Conservation (phyloP, 1,140 invertebrate genomes). For the Orchestia grillus region DNA sequence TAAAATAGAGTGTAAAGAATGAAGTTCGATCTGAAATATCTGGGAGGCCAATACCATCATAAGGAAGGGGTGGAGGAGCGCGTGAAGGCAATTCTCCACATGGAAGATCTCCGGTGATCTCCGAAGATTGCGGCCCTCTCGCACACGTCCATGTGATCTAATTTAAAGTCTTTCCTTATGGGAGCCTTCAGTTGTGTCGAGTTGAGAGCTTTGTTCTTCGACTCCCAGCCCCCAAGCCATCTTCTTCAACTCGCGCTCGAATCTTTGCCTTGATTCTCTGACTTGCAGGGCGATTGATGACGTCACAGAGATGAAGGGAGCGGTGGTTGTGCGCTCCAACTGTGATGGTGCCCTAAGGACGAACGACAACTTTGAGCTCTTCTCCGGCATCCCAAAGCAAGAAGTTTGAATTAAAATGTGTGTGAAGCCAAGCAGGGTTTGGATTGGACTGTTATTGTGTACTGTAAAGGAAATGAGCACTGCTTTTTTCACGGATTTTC, state of each 20-base stretch:
- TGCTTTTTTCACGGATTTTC: too few species aligned
- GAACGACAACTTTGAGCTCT: too few species aligned
- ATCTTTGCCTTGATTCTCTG: background rate
- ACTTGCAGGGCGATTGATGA: background rate
- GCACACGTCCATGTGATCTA: background rate
- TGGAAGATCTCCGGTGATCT: background rate
- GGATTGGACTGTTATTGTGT: too few species aligned
- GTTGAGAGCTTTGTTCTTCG: background rate
- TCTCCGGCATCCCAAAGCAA: too few species aligned
- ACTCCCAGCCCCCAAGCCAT: background rate
- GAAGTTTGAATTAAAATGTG: too few species aligned
- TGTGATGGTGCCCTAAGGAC: too few species aligned
- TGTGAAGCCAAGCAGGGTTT: too few species aligned
- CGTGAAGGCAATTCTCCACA: background rate
- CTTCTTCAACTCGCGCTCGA: background rate
- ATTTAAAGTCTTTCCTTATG: slow-evolving; percentile 2
- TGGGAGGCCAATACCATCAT: background rate
- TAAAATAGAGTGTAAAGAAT: background rate
- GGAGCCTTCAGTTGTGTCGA: background rate
- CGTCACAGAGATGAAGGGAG: background rate
- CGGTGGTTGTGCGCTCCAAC: too few species aligned
- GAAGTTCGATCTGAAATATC: background rate
- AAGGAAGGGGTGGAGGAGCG: background rate
- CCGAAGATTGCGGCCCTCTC: background rate
- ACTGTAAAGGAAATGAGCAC: too few species aligned